Conservation (phyloP, 2,888 invertebrate species). For the Penaeus monodon region DNA sequence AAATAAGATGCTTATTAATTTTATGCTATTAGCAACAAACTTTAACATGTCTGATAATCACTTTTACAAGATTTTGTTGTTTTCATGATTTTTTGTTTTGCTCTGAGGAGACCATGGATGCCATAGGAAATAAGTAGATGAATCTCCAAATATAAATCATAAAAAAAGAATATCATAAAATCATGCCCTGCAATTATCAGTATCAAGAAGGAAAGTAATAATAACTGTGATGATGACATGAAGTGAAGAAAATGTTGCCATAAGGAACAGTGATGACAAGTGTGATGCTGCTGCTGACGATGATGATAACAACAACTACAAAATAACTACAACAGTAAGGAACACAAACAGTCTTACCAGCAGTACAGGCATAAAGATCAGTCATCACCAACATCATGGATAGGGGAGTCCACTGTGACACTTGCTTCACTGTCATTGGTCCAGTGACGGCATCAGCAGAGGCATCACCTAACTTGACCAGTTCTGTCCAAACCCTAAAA, state of each 20-base stretch:
- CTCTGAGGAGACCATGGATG: neutral
- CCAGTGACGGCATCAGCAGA: slow-evolving; percentile 13
- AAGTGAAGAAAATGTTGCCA: too few species aligned
- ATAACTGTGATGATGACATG: too few species aligned
- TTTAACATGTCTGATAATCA: too few species aligned
- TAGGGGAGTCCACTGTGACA: slow-evolving; percentile 39
- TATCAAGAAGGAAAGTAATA: too few species aligned
- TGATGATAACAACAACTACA: too few species aligned
- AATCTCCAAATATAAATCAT: neutral
- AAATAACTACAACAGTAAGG: neutral
- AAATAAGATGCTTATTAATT: too few species aligned
- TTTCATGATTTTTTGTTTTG: neutral
- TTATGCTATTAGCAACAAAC: too few species aligned
- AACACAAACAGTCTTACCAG: slow-evolving; percentile 24
- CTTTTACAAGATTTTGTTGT: neutral
- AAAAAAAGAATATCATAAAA: too few species aligned
- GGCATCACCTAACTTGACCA: slow-evolving; percentile 33
- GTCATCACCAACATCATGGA: slow-evolving; percentile 52
- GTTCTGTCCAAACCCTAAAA: slow-evolving; percentile 50
- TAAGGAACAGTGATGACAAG: too few species aligned
- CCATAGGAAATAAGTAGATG: neutral
- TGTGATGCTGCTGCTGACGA: too few species aligned
- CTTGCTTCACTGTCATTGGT: slow-evolving; percentile 50
- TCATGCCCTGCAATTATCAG: too few species aligned
- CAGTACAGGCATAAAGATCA: slow-evolving; percentile 52